These are phyloP conservation scores for Hydriomena furcata DNA, from an alignment of 2,888 invertebrate species.

Conservation along the genomic window DNA sequence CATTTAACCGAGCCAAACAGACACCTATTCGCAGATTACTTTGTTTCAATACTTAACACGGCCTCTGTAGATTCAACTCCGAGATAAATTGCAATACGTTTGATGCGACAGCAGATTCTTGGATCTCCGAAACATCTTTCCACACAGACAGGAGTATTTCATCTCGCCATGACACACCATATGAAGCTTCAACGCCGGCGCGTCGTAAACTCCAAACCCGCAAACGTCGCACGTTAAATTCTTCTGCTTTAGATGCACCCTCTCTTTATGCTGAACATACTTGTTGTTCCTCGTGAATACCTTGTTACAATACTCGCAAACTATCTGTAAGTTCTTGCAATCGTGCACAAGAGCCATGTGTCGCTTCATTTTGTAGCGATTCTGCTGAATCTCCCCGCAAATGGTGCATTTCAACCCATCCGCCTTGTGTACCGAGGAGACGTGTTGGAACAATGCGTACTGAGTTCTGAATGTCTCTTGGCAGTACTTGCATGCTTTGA, in stretches of 20 bases:
- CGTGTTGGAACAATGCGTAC: slow-evolving; percentile 12
- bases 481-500: slow-evolving; percentile 14
- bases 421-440: not conserved
- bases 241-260: slow-evolving; percentile 39
- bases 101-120: slow-evolving; percentile 3
- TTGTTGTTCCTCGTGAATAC: slow-evolving; percentile 42
- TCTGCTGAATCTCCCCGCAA: slow-evolving; percentile 36
- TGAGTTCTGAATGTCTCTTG: slow-evolving; percentile 10
- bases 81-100: not conserved
- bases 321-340: slow-evolving; percentile 36
- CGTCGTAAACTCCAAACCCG: slow-evolving; percentile 5
- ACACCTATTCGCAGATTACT: too few relatives aligned
- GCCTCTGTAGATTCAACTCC: too few relatives aligned
- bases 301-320: slow-evolving; percentile 57
- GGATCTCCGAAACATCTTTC: slow-evolving; percentile 5
- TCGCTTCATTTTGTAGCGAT: slow-evolving; percentile 36
- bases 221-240: slow-evolving; percentile 9
- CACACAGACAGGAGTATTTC: slow-evolving; percentile 4
- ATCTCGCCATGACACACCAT: slow-evolving; percentile 7
- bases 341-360: slow-evolving; percentile 44
- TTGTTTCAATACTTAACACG: too few relatives aligned
- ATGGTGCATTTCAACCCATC: slow-evolving; percentile 13
- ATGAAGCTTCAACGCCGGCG: not conserved
- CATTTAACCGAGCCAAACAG: too few relatives aligned
- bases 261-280: slow-evolving; percentile 43